Percentiles rank a stretch among this genome's conserved stretches.
Conservation (phyloP, 1,140 invertebrate genomes). For the Tetragonula clypearis region DNA sequence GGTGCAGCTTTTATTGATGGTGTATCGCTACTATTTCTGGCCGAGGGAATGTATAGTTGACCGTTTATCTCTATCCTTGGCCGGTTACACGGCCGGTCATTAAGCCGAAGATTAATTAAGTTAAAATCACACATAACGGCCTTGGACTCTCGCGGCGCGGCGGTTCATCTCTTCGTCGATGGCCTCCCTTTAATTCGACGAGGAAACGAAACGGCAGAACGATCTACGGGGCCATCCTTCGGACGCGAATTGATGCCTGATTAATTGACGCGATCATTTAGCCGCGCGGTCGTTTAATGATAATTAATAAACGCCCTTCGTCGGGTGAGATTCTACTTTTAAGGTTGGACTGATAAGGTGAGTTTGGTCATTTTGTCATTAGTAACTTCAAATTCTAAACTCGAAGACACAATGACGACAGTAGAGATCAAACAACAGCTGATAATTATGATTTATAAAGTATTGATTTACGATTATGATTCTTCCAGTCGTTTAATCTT, state of each 20-base stretch:
- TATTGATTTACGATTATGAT: too few species aligned
- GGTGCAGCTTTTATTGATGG: conserved; percentile 34
- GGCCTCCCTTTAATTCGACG: conserved; percentile 24
- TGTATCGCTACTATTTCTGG: conserved; percentile 33
- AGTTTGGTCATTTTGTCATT: too few species aligned
- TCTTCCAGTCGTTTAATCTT: too few species aligned
- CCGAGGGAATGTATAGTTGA: conserved; percentile 21
- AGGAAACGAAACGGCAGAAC: neutral
- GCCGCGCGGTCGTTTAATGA: conserved; percentile 22
- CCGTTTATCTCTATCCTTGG: conserved; percentile 50
- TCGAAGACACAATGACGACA: too few species aligned
- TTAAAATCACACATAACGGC: conserved; percentile 51
- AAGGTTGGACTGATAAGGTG: neutral
- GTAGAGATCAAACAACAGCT: too few species aligned
- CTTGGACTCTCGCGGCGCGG: neutral
- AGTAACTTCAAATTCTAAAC: too few species aligned
- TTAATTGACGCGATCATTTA: conserved; percentile 47
- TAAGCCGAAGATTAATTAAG: conserved; percentile 54
- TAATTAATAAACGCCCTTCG: conserved; percentile 45
- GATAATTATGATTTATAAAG: too few species aligned
- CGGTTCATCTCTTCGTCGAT: conserved; percentile 4
- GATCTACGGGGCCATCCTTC: neutral
- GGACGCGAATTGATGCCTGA: conserved; percentile 35
- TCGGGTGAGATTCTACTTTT: neutral
- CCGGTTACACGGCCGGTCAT: conserved; percentile 35